Base-by-base conservation (phyloP, 2,797 vertebrate genomes). In the Alcedo quadribrachys region DNA sequence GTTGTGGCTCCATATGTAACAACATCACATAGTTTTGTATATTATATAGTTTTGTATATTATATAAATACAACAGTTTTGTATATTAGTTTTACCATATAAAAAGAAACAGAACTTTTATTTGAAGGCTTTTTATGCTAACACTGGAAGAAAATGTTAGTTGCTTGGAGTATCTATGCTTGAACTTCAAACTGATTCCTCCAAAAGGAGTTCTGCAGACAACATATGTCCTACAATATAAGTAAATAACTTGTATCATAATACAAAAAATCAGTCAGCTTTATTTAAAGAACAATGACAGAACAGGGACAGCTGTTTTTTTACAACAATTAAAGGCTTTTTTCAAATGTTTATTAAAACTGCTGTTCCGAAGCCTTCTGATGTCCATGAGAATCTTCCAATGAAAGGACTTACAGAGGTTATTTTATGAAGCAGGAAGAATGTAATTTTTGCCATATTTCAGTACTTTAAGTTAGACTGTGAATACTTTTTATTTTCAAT, bases 391-490 rank as follows among this genome's bases (percentile, higher is more conserved):
- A 65, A 76, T 48, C 70, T 77, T 68, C 54, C 69, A 12, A 17
- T 60, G 11, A 81, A 76, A 73, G 8, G 12, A 71, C 2, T 78
- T 65, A 30, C 0, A 46, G 5, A 32, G 5, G 6, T 19, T 85
- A 69, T 71, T 83, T 88, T 35, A 62, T 43, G 7, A 75, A 79
- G 15, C 32, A 89, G 8, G 11, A 81, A 62, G 8, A 58, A 32
- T 10, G 1, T 8, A 2, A 45, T 40, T 92, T 51, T 5, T 0
- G 14, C 8, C 11, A 9, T 11, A 25, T 42, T 73, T 63, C 45
- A 57, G 6, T 45, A 45, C 8, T n/a, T 45, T 27, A 69, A 76
- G 48, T 55, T 15, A 53, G 19, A 32, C 5, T 4, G 13, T 15
- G 7, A 65, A 12, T 24, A 40, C 7, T 33, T 20, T 21, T 32